Conservation (phyloP, 1,140 invertebrate genomes). For the Apolygus lucorum region DNA sequence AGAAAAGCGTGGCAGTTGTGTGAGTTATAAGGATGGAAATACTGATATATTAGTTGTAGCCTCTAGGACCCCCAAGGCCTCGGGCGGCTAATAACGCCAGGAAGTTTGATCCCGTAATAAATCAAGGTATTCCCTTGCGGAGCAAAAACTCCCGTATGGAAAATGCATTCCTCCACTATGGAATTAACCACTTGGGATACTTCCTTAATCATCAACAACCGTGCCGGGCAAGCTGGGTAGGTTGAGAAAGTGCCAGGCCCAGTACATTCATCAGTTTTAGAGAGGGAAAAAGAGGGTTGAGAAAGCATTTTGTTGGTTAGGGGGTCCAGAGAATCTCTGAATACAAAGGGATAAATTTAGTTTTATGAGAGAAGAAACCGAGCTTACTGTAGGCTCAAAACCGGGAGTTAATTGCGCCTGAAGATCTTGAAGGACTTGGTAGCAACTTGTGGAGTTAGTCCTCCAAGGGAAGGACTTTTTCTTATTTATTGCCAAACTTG, state of each 20-base stretch:
- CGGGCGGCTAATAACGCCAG: conserved; percentile 9
- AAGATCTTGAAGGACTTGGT: background rate
- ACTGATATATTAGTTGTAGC: background rate
- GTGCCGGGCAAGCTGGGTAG: too few relatives aligned
- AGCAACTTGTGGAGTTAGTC: background rate
- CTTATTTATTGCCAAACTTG: background rate
- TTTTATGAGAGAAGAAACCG: background rate
- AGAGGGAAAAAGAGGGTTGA: background rate
- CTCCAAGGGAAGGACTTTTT: background rate
- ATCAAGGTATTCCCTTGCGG: background rate
- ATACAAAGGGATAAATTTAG: background rate
- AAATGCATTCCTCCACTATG: conserved; percentile 3
- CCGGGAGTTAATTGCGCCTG: background rate
- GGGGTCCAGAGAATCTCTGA: background rate
- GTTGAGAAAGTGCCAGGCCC: too few relatives aligned
- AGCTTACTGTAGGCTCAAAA: background rate
- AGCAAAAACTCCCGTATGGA: conserved; percentile 11
- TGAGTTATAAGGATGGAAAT: conserved; percentile 10
- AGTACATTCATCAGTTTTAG: background rate
- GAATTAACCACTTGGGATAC: conserved; percentile 4
- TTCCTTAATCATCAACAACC: conserved; percentile 10
- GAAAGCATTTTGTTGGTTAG: background rate
- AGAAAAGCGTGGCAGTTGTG: background rate
- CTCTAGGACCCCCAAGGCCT: background rate
- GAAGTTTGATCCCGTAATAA: conserved; percentile 9